phyloP scores from a whole-genome alignment of 1,140 invertebrate species.

The Zaprionus ornatus region DNA sequence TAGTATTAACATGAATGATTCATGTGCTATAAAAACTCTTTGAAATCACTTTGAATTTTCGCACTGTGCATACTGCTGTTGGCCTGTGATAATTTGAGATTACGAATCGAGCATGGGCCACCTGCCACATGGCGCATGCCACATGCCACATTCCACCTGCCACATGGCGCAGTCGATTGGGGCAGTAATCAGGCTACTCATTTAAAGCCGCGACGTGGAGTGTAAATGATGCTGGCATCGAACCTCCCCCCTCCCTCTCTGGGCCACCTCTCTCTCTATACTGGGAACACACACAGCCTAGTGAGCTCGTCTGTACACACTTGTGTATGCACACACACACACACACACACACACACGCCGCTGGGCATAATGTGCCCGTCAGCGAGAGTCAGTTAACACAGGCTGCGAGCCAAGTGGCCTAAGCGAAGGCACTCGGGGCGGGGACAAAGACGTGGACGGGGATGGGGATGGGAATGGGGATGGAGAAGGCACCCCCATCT shows the following conservation, averaged over 20 bases:
- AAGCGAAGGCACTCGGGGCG: background rate
- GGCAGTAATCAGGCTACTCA: conserved; percentile 42
- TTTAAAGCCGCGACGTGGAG: conserved; percentile 24
- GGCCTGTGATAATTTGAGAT: background rate
- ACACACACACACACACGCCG: conserved; percentile 7
- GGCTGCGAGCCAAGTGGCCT: conserved; percentile 32
- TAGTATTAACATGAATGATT: background rate
- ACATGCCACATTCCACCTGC: conserved; percentile 2
- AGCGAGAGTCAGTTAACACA: conserved; percentile 40
- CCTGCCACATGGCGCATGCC: conserved; percentile 4
- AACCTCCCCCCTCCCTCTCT: background rate
- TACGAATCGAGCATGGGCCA: conserved; percentile 12
- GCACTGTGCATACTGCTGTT: background rate
- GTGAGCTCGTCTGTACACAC: background rate
- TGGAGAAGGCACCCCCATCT: background rate
- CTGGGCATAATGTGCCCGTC: conserved; percentile 33
- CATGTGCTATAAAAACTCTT: background rate
- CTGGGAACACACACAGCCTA: background rate
- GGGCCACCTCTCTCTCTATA: background rate
- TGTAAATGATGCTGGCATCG: conserved; percentile 5
- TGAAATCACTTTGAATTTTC: background rate
- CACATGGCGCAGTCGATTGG: conserved; percentile 23
- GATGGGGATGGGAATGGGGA: too few species aligned
- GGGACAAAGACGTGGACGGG: too few species aligned
- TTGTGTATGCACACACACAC: conserved; percentile 2